Base-by-base conservation (phyloP, 2,797 vertebrate genomes). In the Pseudochirops cupreus region DNA sequence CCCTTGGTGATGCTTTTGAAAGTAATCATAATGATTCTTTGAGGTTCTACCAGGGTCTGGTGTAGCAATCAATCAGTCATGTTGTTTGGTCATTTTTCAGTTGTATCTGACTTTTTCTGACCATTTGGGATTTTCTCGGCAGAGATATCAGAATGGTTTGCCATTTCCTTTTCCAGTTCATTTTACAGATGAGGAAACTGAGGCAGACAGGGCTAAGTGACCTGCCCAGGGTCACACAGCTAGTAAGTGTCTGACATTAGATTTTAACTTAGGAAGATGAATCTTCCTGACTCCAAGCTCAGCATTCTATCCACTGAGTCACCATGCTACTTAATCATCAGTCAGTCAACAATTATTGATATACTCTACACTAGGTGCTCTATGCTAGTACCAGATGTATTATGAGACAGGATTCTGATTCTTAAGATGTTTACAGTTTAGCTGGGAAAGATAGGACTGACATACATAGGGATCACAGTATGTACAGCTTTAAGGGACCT, bases 381-480 rank as follows among this genome's bases (percentile, higher is more conserved):
- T 82, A 18, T 39, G 62, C 13, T 74, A 39, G 62, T 74, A 9
- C 9, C 74, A 82, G 74, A 46, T 82, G 5, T 11, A 10, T 6
- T 55, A 93, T 95, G 93, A 91, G 2, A 50, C 94, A 56, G 92
- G 12, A 18, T 93, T 94, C 50, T 57, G 92, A 21, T 39, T 50
- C 18, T 56, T 33, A 26, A 18, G 39, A 56, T 95, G 90, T 92
- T 95, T 91, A 31, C 21, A 67, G 13, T 6, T 54, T 92, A 74
- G 33, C 59, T 92, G 33, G 91, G 50, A 91, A 95, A 90, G 33
- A 33, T 39, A 91, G 6, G 54, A 21, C 46, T 1, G 1, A 82
- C n/a, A 82, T 24, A 6, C 21, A 46, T 82, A 82, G 67, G 18
- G n/a, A 82, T 82, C 67, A 82, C n/a, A 82, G n/a, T 82, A 46